Base-by-base conservation (phyloP, 1,140 invertebrate genomes). In the Ladona fulva region DNA sequence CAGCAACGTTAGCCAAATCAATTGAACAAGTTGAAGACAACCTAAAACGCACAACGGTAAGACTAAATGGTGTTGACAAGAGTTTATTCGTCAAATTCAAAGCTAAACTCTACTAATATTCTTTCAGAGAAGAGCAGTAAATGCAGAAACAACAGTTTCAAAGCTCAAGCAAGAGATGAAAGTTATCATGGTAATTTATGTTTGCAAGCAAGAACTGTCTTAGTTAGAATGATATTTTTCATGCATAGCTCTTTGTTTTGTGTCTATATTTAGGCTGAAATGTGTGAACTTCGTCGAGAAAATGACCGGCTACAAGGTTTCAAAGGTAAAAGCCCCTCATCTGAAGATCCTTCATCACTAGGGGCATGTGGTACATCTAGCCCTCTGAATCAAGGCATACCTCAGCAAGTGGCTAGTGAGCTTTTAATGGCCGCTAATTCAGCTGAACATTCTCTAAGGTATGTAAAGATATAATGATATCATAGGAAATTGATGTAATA, bases 371-470 rank as follows among this genome's bases (percentile, higher is more conserved):
- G 59, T 22, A 24, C 25, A 16, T 19, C 29, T 10, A 25, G 22
- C 10, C n/a, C n/a, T 24, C 19, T 42, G 19, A 76, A 73, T 76
- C 78, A 80, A 16, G 42, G n/a, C 7, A 25, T 73, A 25, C 24
- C 76, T 42, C 80, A 81, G 81, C 84, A 85, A 79, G 80, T 89
- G 25, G 87, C 87, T 66, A 82, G 86, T 77, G 90, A 91, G 81
- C 82, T 91, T 74, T 84, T 87, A 78, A 83, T 84, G 73, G 90
- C 90, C 76, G 90, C 90, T 44, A 87, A 87, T 77, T 88, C 88
- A 74, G 91, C 91, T 22, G 90, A 92, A 84, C 84, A 87, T 42
- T 91, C 90, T 24, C 83, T 92, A 8, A 90, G 89, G 90, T 91
- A 83, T 81, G 77, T 77, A 12, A 37, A 8, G 29, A 37, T 37